Conservation (phyloP, 2,113 vertebrate species). For the Ginglymostoma cirratum region DNA sequence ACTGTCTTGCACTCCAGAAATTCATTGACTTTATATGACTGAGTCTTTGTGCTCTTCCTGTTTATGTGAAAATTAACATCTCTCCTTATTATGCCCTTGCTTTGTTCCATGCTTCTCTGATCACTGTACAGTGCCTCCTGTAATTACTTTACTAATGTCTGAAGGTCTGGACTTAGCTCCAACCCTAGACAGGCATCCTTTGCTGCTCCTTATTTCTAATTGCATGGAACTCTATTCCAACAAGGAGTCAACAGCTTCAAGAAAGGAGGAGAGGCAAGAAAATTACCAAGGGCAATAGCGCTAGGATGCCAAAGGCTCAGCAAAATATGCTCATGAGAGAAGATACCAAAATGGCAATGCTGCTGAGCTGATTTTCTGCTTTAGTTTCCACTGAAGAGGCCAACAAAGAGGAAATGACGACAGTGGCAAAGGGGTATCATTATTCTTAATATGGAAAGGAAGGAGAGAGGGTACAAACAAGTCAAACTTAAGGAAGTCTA, state of each 20-base stretch:
- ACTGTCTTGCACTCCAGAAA: background rate
- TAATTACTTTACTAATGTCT: background rate
- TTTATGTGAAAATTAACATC: background rate
- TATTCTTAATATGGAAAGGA: background rate
- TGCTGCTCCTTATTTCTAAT: background rate
- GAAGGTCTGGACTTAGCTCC: background rate
- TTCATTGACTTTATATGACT: background rate
- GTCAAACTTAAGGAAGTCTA: background rate
- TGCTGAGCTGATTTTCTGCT: background rate
- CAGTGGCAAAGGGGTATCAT: background rate
- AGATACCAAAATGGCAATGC: background rate
- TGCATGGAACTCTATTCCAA: background rate
- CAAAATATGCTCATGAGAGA: background rate
- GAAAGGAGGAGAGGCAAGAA: background rate
- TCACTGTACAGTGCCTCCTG: background rate
- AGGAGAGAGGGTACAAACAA: background rate
- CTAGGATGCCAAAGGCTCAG: background rate
- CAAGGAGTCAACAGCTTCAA: background rate
- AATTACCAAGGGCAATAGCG: background rate
- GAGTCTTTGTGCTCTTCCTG: background rate
- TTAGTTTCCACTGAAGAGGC: background rate
- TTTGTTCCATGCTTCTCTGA: background rate
- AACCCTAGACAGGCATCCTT: background rate
- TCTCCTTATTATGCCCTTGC: background rate
- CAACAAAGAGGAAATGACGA: background rate